phyloP scores from a whole-genome alignment of 2,113 vertebrate genomes.

The Anoura caudifer region DNA sequence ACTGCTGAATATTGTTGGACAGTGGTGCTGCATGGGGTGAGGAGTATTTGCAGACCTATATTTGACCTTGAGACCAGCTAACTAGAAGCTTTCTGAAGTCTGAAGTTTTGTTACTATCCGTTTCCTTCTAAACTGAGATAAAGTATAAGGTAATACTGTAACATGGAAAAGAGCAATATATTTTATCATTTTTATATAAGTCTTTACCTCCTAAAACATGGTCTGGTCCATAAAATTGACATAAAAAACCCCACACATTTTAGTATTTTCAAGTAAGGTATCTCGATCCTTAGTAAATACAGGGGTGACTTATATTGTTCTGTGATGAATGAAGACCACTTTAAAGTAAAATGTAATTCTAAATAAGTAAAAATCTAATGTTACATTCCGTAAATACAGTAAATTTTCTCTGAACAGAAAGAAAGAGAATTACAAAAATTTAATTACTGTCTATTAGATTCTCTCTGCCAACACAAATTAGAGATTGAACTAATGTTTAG shows the following conservation, averaged over 20 bases:
- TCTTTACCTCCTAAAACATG: neutral
- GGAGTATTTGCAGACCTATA: rapidly evolving
- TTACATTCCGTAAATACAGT: neutral
- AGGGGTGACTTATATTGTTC: neutral
- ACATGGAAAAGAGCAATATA: neutral
- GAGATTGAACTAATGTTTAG: neutral
- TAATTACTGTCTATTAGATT: neutral
- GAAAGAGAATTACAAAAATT: neutral
- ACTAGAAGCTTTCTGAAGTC: neutral
- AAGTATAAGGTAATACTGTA: neutral
- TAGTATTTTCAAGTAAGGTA: neutral
- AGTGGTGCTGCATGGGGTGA: rapidly evolving
- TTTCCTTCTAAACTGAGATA: neutral
- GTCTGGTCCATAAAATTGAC: neutral
- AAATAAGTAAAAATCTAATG: neutral
- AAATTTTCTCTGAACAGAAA: neutral
- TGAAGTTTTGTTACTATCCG: neutral
- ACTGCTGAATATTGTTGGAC: neutral
- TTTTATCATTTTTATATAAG: neutral
- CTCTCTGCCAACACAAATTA: neutral
- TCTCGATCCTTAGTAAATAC: neutral
- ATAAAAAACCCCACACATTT: neutral
- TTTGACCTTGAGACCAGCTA: neutral
- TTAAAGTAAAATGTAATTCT: neutral
- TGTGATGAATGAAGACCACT: neutral